A percentile compares a stretch with the other conserved stretches of the same genome.
phyloP scores from a whole-genome alignment of 2,888 invertebrate species.

The Mythimna vitellina region DNA sequence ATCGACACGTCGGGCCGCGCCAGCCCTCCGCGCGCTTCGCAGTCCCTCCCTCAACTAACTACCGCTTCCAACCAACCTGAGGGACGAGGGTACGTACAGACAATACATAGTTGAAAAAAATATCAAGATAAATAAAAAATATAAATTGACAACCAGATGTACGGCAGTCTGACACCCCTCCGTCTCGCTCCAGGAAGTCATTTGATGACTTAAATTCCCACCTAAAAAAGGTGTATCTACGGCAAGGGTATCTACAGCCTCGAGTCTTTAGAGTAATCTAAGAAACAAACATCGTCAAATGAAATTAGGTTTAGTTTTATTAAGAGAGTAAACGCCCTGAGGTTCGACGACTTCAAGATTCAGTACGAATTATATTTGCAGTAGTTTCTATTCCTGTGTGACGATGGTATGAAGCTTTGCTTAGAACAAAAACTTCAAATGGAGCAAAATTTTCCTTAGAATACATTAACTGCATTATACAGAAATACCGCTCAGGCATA shows the following conservation, averaged over 20 bases:
- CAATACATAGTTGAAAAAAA: background rate
- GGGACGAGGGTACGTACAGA: slow-evolving; percentile 63
- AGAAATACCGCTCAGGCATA: background rate
- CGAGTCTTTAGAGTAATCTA: background rate
- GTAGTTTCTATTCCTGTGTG: background rate
- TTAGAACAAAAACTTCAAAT: background rate
- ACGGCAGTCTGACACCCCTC: too few species aligned
- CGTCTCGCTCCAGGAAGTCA: too few species aligned
- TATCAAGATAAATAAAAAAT: too few species aligned
- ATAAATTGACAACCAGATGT: too few species aligned
- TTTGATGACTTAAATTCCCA: too few species aligned
- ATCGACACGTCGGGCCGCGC: slow-evolving; percentile 77
- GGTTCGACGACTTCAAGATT: too few species aligned
- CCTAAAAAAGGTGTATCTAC: too few species aligned
- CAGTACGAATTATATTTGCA: background rate
- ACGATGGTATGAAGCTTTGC: background rate
- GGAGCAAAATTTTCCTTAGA: background rate
- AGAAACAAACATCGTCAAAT: background rate
- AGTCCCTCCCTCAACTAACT: slow-evolving; percentile 80
- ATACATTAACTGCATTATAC: background rate
- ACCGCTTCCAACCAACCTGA: slow-evolving; percentile 69
- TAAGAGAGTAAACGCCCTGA: too few species aligned
- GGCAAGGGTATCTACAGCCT: too few species aligned
- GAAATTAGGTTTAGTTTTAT: background rate
- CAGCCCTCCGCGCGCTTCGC: slow-evolving; percentile 74